Evolutionary conservation across 2,113 vertebrate species (phyloP), one percentile per base, ranked within the genome.

Genomic region (Cyphomyrus plagiostoma): DNA sequence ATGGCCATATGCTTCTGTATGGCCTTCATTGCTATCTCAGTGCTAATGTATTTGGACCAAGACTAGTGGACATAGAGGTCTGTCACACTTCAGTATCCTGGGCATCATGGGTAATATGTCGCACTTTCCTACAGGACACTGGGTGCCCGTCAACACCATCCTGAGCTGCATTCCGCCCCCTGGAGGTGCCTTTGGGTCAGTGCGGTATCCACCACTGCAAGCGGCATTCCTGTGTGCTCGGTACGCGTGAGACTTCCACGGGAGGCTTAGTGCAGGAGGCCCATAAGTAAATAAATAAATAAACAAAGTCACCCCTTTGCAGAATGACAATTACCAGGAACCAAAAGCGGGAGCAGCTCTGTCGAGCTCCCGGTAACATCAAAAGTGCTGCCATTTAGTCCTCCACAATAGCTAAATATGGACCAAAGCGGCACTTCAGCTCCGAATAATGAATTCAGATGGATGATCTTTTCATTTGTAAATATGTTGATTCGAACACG

Each of bases 381-480:
- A 84, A 82, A 82, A 48, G 45, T 30, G 88, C 58, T 58, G 15
- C 86, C 39, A 84, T 89, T 66, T 23, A 74, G 0, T 39, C 26
- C 62, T 77, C 58, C 83, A 84, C 88, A 49, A 83, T 42, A 62
- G 66, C 19, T 21, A 83, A 85, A 90, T 48, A 84, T 88, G 45
- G 45, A 91, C 88, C 74, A 89, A 84, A 53, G 84, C 85, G 19
- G 48, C 35, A 56, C 62, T 58, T 62, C 70, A 90, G 90, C 91
- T 89, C 89, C 89, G 90, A 85, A 89, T 91, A 93, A 95, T 95
- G 93, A 93, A 93, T 91, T 86, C 90, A 92, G 89, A 92, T 91
- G 87, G 88, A 84, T 93, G 89, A 93, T 94, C 93, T 92, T 94
- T 94, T 94, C 90, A 94, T 93, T 93, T 94, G 93, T 92, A 94